Percentiles rank a stretch among this genome's conserved stretches.
These are phyloP conservation scores for Carpatolechia fugitivella DNA, from an alignment of 2,888 invertebrate genomes.

Conservation along the genomic window DNA sequence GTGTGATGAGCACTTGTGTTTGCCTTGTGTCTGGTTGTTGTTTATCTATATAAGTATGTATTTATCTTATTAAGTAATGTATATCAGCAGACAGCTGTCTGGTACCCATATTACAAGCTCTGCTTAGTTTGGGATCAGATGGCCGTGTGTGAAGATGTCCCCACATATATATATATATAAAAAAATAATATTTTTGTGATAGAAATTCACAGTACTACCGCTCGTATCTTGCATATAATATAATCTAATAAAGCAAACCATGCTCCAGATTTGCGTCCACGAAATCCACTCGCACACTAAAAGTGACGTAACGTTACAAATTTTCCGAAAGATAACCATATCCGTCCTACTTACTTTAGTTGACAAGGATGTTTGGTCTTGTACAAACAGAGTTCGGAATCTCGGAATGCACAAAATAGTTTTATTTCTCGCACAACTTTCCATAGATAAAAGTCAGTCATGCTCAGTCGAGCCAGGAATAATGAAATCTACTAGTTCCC, in stretches of 20 bases:
- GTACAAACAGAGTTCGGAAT: constrained; percentile 16
- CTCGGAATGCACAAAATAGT: constrained; percentile 23
- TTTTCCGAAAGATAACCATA: constrained; percentile 12
- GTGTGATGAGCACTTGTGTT: too few species aligned
- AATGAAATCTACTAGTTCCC: constrained; percentile 64
- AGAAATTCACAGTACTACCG: too few species aligned
- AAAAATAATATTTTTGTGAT: too few species aligned
- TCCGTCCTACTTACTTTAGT: constrained; percentile 22
- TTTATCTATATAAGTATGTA: too few species aligned
- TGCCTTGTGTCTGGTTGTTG: too few species aligned
- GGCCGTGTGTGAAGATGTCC: too few species aligned
- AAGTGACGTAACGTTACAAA: constrained; percentile 2
- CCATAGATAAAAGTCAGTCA: constrained; percentile 45
- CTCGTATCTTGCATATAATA: background rate
- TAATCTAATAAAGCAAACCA: background rate
- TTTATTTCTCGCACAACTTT: constrained; percentile 32
- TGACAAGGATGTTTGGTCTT: constrained; percentile 20
- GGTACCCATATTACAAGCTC: too few species aligned
- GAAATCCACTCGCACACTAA: constrained; percentile 1
- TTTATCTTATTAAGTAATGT: too few species aligned
- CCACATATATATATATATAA: too few species aligned
- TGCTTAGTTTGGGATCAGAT: too few species aligned
- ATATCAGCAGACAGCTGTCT: too few species aligned
- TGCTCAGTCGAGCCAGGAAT: constrained; percentile 50
- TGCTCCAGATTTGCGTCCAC: background rate